These are phyloP conservation scores for Plectrocnemia conspersa DNA, from an alignment of 1,140 invertebrate species.

Conservation along the genomic window DNA sequence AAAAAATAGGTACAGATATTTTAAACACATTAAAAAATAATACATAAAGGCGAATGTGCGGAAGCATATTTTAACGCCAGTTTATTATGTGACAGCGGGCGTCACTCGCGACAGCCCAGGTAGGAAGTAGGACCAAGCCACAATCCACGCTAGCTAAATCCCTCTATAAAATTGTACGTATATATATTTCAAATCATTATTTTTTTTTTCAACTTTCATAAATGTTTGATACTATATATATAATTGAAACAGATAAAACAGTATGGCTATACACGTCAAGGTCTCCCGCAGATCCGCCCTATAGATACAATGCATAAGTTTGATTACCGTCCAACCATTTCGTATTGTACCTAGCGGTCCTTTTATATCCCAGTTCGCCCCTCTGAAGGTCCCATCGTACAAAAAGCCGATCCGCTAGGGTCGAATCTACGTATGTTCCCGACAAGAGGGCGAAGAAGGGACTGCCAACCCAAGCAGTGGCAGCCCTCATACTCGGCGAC, in stretches of 20 bases:
- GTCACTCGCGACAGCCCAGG: background rate
- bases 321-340: conserved; percentile 33
- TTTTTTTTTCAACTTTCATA: no score
- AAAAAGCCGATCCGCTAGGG: conserved; percentile 21
- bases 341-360: conserved; percentile 31
- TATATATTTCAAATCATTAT: no score
- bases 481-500: conserved; percentile 4
- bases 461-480: conserved; percentile 7
- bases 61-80: conserved; percentile 5
- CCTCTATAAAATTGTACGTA: no score
- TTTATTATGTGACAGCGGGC: no score
- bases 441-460: conserved; percentile 9
- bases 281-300: no score
- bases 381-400: conserved; percentile 27
- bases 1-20: background rate
- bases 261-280: background rate
- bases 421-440: conserved; percentile 3
- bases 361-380: conserved; percentile 19
- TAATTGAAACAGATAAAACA: background rate
- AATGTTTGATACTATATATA: background rate
- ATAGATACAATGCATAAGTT: no score
- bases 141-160: background rate
- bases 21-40: conserved; percentile 1
- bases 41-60: background rate
- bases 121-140: background rate